Conservation (phyloP, 2,888 invertebrate genomes). For the Drosophila conformis region DNA sequence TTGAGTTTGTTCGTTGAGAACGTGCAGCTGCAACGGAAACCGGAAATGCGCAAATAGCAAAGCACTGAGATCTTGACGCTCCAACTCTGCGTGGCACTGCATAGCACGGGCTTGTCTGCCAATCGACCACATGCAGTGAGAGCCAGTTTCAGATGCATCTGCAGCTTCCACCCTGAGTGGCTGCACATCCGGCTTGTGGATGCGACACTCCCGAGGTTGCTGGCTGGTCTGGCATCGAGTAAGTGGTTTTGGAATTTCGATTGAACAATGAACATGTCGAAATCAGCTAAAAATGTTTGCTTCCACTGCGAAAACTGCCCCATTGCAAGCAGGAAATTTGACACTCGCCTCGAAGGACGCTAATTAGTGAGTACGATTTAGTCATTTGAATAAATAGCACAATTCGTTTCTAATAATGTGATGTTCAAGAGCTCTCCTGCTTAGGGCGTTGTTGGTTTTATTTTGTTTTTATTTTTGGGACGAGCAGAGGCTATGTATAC, state of each 20-base stretch:
- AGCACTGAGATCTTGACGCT: slow-evolving; percentile 70
- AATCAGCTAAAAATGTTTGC: slow-evolving; percentile 6
- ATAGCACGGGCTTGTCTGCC: slow-evolving; percentile 31
- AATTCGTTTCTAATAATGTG: background rate
- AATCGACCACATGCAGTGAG: slow-evolving; percentile 66
- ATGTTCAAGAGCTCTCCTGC: background rate
- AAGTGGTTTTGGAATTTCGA: background rate
- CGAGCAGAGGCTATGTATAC: slow-evolving; percentile 38
- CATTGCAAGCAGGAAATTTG: background rate
- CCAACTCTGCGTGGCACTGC: slow-evolving; percentile 43
- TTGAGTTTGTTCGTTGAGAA: slow-evolving; percentile 37
- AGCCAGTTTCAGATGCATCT: slow-evolving; percentile 21
- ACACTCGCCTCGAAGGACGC: background rate
- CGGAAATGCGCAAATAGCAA: slow-evolving; percentile 83
- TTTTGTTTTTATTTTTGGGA: slow-evolving; percentile 4
- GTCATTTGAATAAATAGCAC: background rate
- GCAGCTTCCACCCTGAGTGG: slow-evolving; percentile 46
- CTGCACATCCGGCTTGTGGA: slow-evolving; percentile 51
- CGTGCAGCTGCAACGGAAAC: slow-evolving; percentile 76
- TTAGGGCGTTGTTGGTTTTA: background rate
- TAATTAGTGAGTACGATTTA: slow-evolving; percentile 6
- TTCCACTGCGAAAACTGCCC: slow-evolving; percentile 1
- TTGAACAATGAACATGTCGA: slow-evolving; percentile 6
- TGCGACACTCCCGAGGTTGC: slow-evolving; percentile 37
- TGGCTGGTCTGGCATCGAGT: background rate